Evolutionary conservation across 2,797 vertebrate genomes (phyloP).

Genomic region (Rhabdomys pumilio): DNA sequence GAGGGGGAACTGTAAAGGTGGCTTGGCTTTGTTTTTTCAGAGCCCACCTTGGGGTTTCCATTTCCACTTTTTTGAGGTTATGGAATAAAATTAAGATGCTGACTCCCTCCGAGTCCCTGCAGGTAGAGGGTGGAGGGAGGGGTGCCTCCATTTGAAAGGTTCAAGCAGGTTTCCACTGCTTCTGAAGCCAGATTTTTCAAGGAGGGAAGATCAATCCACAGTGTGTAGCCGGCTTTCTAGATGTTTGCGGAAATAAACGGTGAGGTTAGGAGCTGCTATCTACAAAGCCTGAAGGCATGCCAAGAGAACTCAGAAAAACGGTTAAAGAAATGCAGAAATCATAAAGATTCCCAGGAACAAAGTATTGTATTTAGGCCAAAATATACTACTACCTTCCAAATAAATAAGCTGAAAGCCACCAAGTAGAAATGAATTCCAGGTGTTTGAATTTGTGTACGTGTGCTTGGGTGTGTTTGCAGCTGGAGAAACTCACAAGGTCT

Average conservation of each 20-base stretch:
- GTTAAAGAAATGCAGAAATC: constrained; percentile 40
- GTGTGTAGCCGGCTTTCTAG: constrained; percentile 75
- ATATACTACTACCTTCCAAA: not conserved
- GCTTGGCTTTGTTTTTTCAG: constrained; percentile 47
- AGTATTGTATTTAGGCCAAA: not conserved
- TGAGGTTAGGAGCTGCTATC: constrained; percentile 51
- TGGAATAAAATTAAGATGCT: constrained; percentile 64
- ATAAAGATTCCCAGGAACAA: constrained; percentile 37
- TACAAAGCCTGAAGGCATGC: constrained; percentile 62
- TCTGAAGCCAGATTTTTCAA: constrained; percentile 72
- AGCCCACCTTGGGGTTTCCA: not conserved
- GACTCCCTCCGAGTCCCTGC: not conserved
- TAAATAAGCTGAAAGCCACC: not conserved
- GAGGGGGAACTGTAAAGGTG: constrained; percentile 43
- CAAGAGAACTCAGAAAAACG: constrained; percentile 66
- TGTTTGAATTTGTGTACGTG: not conserved
- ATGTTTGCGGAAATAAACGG: constrained; percentile 72
- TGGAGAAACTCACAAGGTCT: not conserved
- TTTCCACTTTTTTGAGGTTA: constrained; percentile 42
- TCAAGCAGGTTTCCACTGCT: constrained; percentile 48
- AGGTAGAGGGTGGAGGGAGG: not conserved
- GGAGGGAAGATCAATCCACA: constrained; percentile 56
- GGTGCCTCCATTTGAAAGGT: constrained; percentile 61
- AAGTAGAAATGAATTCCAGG: not conserved
- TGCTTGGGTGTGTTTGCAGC: not conserved